These are phyloP conservation scores for Cotesia congregata DNA, from an alignment of 2,888 invertebrate genomes.

Conservation along the genomic window DNA sequence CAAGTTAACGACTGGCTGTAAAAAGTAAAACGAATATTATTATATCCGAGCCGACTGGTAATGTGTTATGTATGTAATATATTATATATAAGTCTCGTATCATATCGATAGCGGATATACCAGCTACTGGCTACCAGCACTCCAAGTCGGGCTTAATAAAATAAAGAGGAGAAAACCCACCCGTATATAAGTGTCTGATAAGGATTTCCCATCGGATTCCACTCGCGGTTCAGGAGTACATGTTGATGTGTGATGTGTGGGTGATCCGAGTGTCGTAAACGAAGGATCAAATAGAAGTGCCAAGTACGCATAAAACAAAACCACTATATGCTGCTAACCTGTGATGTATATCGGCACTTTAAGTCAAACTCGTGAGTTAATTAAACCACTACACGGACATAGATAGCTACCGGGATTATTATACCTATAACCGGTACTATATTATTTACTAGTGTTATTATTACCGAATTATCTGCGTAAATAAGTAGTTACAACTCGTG, in stretches of 20 bases:
- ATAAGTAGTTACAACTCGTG: too few species aligned
- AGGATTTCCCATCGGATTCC: conserved; percentile 30
- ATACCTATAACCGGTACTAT: background rate
- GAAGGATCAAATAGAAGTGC: conserved; percentile 12
- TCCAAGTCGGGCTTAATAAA: background rate
- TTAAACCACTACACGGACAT: background rate
- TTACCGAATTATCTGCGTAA: too few species aligned
- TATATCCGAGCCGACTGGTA: background rate
- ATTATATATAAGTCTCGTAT: background rate
- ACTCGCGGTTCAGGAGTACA: conserved; percentile 14
- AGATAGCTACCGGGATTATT: background rate
- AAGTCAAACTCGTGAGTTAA: background rate
- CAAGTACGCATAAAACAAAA: conserved; percentile 18
- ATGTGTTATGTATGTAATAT: too few species aligned
- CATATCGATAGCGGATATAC: conserved; percentile 22
- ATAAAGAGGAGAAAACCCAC: conserved; percentile 9
- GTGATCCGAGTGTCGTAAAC: conserved; percentile 13
- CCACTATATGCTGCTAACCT: conserved; percentile 9
- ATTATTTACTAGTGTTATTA: too few species aligned
- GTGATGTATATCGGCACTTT: background rate
- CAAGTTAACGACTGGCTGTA: conserved; percentile 32
- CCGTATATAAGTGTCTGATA: conserved; percentile 25
- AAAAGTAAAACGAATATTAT: conserved; percentile 9
- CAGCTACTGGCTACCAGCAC: background rate
- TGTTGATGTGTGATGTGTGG: conserved; percentile 9